A percentile compares a stretch with the other conserved stretches of the same genome.
phyloP scores from a whole-genome alignment of 2,888 invertebrate species.

The Leptinotarsa peninsularis region DNA sequence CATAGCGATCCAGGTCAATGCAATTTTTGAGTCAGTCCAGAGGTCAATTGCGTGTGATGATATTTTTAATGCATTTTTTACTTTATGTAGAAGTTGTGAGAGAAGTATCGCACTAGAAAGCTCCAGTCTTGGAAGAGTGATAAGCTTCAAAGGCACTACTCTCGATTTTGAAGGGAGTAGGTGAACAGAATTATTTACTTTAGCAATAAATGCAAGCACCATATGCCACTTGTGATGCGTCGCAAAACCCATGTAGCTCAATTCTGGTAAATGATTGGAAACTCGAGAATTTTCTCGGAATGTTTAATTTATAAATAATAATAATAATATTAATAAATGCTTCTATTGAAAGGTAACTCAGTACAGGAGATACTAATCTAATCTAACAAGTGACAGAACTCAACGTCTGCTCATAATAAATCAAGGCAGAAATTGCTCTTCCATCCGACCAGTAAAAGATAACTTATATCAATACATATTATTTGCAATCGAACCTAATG shows the following conservation, averaged over 20 bases:
- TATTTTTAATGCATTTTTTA: neutral
- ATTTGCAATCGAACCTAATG: too few species aligned
- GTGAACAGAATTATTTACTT: neutral
- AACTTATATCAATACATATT: too few species aligned
- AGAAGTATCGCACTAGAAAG: neutral
- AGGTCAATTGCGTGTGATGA: neutral
- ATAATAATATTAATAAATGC: too few species aligned
- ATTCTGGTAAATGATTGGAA: too few species aligned
- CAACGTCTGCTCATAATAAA: too few species aligned
- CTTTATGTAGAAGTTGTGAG: neutral
- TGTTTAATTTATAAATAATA: neutral
- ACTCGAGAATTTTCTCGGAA: neutral
- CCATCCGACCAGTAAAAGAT: too few species aligned
- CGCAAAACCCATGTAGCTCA: neutral
- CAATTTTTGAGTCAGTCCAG: neutral
- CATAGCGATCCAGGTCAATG: neutral
- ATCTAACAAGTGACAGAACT: too few species aligned
- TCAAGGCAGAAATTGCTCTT: too few species aligned
- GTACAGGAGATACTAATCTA: too few species aligned
- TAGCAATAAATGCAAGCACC: neutral
- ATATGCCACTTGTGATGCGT: neutral
- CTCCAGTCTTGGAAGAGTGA: neutral
- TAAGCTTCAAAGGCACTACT: neutral
- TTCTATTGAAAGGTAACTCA: too few species aligned
- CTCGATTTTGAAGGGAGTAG: neutral